phyloP scores from a whole-genome alignment of 2,797 vertebrate genomes.

The Neopelma chrysocephalum region DNA sequence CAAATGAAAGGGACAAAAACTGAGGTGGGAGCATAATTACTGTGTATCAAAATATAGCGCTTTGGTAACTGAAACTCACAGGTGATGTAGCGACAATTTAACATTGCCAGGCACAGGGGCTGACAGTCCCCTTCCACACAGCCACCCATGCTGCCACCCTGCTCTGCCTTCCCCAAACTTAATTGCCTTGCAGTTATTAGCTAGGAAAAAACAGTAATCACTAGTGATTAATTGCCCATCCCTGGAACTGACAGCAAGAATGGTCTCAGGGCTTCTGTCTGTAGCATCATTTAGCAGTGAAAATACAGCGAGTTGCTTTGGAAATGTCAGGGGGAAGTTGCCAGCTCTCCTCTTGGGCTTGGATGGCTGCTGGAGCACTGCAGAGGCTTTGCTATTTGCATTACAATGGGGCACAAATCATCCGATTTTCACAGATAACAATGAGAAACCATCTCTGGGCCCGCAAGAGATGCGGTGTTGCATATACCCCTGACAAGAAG shows the following conservation, averaged over 20 bases:
- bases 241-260: slow-evolving; percentile 19
- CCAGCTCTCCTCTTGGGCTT: not conserved
- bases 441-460: not conserved
- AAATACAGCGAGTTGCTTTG: not conserved
- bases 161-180: not conserved
- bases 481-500: rapidly evolving
- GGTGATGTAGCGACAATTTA: not conserved
- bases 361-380: not conserved
- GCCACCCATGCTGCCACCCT: not conserved
- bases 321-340: not conserved
- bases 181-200: slow-evolving; percentile 37
- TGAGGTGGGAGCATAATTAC: slow-evolving; percentile 6
- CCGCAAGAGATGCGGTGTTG: not conserved
- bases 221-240: slow-evolving; percentile 25
- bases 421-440: not conserved
- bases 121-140: not conserved
- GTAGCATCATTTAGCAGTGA: not conserved
- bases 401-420: not conserved
- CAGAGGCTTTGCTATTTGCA: not conserved
- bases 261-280: slow-evolving; percentile 1
- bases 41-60: not conserved
- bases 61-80: slow-evolving; percentile 26
- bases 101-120: not conserved
- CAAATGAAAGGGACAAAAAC: slow-evolving; percentile 36
- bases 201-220: slow-evolving; percentile 1